Conservation (phyloP, 2,888 invertebrate genomes). For the Hemistola chrysoprasaria region DNA sequence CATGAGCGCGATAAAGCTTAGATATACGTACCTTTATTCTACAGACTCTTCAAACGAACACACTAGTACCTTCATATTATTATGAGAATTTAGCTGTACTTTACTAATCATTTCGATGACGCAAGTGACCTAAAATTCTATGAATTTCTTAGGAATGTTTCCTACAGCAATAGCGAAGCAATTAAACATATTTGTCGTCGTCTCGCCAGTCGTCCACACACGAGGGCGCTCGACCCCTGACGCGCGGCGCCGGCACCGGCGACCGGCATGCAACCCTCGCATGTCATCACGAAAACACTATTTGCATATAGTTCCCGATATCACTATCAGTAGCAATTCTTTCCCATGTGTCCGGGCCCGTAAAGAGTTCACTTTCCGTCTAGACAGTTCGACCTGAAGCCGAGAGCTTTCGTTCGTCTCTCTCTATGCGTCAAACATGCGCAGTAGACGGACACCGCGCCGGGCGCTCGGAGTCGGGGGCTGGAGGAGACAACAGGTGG, state of each 20-base stretch:
- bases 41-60: too few species aligned
- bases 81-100: too few species aligned
- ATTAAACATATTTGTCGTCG: conserved; percentile 8
- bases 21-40: too few species aligned
- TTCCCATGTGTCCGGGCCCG: conserved; percentile 50
- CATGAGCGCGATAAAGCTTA: too few species aligned
- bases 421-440: conserved; percentile 70
- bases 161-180: background rate
- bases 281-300: conserved; percentile 38
- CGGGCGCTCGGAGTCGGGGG: conserved; percentile 37
- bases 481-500: conserved; percentile 68
- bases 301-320: conserved; percentile 51
- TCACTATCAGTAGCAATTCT: conserved; percentile 35
- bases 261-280: conserved; percentile 32
- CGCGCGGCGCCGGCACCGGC: conserved; percentile 2
- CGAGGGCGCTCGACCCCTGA: background rate
- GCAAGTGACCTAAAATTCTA: conserved; percentile 7
- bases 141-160: background rate
- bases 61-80: too few species aligned
- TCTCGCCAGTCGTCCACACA: conserved; percentile 6
- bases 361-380: conserved; percentile 78
- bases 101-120: background rate
- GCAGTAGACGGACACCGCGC: conserved; percentile 56
- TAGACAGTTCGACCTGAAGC: conserved; percentile 77
- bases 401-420: conserved; percentile 55